Evolutionary conservation across 2,888 invertebrate genomes (phyloP).

Genomic region (Linnaemya tessellans): DNA sequence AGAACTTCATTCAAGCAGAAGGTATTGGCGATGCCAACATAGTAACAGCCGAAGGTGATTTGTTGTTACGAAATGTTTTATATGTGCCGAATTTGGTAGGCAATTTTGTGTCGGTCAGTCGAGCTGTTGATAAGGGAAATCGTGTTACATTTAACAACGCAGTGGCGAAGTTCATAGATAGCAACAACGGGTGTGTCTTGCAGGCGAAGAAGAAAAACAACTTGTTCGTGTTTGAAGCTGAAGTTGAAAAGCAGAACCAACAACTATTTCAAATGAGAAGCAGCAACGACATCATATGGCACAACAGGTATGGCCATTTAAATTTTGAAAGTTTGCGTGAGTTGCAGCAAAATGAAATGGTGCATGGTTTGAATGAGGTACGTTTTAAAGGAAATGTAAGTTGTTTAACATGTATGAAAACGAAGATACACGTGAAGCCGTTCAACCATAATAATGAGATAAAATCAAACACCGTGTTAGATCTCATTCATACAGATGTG

Average conservation of each 20-base stretch:
- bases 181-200: too few species aligned
- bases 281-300: background rate
- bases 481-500: constrained; percentile 14
- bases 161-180: background rate
- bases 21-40: too few species aligned
- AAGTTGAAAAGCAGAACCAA: background rate
- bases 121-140: constrained; percentile 11
- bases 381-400: background rate
- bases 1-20: too few species aligned
- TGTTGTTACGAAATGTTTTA: too few species aligned
- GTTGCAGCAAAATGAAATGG: constrained; percentile 19
- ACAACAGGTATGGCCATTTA: constrained; percentile 23
- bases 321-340: constrained; percentile 1
- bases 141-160: background rate
- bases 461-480: background rate
- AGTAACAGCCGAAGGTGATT: too few species aligned
- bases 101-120: too few species aligned
- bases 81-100: too few species aligned
- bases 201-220: background rate
- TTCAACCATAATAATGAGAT: background rate
- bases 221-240: constrained; percentile 11
- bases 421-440: constrained; percentile 6
- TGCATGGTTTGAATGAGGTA: constrained; percentile 10
- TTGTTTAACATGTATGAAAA: constrained; percentile 19
- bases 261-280: constrained; percentile 18